phyloP scores from a whole-genome alignment of 2,888 invertebrate species.

The Tolmerus cingulatus region DNA sequence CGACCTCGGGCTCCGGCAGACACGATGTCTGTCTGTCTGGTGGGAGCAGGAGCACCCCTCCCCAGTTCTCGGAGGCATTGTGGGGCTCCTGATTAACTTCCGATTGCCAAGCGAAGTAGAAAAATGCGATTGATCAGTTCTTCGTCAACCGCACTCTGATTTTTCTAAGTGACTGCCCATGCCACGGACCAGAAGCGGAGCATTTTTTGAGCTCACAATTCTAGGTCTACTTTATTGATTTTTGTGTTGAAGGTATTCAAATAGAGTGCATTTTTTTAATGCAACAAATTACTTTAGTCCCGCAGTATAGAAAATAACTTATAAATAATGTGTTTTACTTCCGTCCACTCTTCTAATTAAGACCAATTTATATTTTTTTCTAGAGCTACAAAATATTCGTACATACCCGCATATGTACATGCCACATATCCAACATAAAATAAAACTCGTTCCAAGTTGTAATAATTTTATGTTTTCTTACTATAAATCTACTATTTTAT shows the following conservation, averaged over 20 bases:
- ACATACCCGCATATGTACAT: too few relatives aligned
- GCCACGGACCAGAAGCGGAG: background rate
- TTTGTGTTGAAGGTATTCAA: background rate
- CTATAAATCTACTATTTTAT: too few relatives aligned
- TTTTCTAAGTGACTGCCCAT: background rate
- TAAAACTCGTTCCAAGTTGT: too few relatives aligned
- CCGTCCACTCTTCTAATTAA: too few relatives aligned
- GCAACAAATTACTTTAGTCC: background rate
- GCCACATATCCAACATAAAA: too few relatives aligned
- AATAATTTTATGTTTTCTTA: too few relatives aligned
- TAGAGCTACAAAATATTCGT: too few relatives aligned
- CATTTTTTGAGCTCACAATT: background rate
- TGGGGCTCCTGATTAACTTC: constrained; percentile 45
- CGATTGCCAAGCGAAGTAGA: constrained; percentile 45
- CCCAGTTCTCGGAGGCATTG: constrained; percentile 8
- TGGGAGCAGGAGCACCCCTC: background rate
- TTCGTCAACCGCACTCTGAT: constrained; percentile 6
- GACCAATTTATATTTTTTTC: too few relatives aligned
- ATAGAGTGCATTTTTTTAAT: background rate
- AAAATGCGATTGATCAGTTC: constrained; percentile 46
- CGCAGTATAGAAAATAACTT: background rate
- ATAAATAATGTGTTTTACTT: too few relatives aligned
- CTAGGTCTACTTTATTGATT: background rate
- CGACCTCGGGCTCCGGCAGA: background rate
- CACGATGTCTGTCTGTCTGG: background rate